Conservation (phyloP, 2,888 invertebrate species). For the Nymphalis polychloros region DNA sequence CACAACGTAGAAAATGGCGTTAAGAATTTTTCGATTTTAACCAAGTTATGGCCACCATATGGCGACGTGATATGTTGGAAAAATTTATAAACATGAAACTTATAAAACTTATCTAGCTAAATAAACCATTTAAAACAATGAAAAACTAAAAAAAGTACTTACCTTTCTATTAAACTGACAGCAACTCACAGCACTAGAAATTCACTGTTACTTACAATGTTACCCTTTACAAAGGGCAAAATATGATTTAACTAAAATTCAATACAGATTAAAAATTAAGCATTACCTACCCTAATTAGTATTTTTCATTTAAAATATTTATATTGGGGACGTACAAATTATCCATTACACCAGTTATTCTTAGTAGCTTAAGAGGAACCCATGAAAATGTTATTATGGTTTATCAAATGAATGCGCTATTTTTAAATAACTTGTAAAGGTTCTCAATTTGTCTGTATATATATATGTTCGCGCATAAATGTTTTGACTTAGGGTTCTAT, state of each 20-base stretch:
- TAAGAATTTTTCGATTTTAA: constrained; percentile 59
- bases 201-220: constrained; percentile 58
- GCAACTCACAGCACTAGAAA: constrained; percentile 70
- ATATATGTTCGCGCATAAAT: too few relatives aligned
- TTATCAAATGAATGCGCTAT: too few relatives aligned
- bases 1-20: constrained; percentile 77
- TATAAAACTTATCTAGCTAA: neutral
- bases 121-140: constrained; percentile 7
- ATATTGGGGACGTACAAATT: too few relatives aligned
- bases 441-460: too few relatives aligned
- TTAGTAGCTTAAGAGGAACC: too few relatives aligned
- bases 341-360: too few relatives aligned
- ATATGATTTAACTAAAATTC: neutral
- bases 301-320: too few relatives aligned
- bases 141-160: constrained; percentile 56
- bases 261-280: neutral
- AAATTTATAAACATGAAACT: neutral
- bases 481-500: too few relatives aligned
- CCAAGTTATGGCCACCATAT: constrained; percentile 32
- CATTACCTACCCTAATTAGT: neutral
- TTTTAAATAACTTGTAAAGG: too few relatives aligned
- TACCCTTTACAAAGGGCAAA: constrained; percentile 12
- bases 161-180: constrained; percentile 77
- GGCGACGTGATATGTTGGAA: constrained; percentile 5
- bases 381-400: too few relatives aligned